Evolutionary conservation across 1,140 invertebrate species (phyloP), one percentile per base, ranked within the genome.

Genomic region (Orius laevigatus): DNA sequence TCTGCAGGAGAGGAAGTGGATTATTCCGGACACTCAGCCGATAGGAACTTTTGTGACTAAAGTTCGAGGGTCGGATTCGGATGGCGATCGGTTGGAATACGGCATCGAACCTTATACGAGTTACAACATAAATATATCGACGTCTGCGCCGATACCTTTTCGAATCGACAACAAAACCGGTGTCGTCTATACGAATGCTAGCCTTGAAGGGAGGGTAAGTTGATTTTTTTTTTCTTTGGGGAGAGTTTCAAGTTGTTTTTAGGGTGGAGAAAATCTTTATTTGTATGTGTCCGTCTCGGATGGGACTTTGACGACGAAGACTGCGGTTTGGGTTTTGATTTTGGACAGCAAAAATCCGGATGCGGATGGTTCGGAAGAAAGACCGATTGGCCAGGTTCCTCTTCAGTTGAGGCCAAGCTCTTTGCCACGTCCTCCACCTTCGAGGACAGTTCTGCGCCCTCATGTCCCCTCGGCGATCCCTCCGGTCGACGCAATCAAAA

Each of bases 251-350:
- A 4, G 25, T 25, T 42, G 18, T 58, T 67, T 65, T 46, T 61
- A 83, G 80, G 76, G 67, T 54, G 78, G 78, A 11, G 66, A 79
- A 58, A 71, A 77, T 48, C 69, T 81, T 51, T 73, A 73, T 53
- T 62, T 83, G 1, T 81, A 78, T 59, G 77, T 84, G 35, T 80
- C 77, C 9, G 76, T 76, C 4, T 72, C 70, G 8, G 78, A 82
- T 62, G 79, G 79, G 11, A 63, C 71, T 32, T 61, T 78, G 5
- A 70, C 70, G 14, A 69, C 75, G 3, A 84, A 83, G 62, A 74
- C 70, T n/a, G 79, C 81, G 62, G 78, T 82, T 8, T 76, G 67
- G 57, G 77, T 77, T 5, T 71, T 74, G 49, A 77, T 82, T 18
- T 51, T 70, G 6, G 64, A 66, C 31, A 57, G 42, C 20, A 32